These are phyloP conservation scores for Tragopan temminckii DNA, from an alignment of 2,797 vertebrate genomes.

Conservation along the genomic window DNA sequence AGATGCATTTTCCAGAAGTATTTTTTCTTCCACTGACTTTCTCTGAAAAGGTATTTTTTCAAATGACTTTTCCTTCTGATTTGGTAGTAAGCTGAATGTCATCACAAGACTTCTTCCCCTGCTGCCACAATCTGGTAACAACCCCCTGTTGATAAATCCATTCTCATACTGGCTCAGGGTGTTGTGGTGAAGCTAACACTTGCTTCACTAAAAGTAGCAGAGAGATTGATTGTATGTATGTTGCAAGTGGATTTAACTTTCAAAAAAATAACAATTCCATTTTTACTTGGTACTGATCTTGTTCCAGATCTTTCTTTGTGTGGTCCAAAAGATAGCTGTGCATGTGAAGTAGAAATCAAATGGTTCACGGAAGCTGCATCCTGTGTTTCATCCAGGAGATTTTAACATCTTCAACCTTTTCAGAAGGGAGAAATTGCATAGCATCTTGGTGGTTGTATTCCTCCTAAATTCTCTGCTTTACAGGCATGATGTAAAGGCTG, in stretches of 20 bases:
- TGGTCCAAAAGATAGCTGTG: background rate
- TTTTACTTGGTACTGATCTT: background rate
- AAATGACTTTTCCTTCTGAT: background rate
- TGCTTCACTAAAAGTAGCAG: background rate
- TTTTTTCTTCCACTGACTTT: background rate
- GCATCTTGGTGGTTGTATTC: background rate
- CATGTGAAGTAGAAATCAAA: background rate
- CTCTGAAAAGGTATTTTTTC: background rate
- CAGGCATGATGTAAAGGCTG: background rate
- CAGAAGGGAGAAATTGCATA: background rate
- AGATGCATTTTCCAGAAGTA: background rate
- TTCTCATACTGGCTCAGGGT: background rate
- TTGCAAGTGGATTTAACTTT: conserved; percentile 15
- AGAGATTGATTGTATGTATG: background rate
- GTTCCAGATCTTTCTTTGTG: conserved; percentile 3
- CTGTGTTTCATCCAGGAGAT: background rate
- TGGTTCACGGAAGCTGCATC: background rate
- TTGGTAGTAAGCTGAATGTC: background rate
- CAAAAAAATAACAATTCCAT: background rate
- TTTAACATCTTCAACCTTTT: background rate
- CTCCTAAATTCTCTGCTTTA: background rate
- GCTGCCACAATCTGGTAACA: background rate
- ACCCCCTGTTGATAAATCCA: background rate
- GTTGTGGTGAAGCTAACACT: background rate
- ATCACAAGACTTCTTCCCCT: background rate